Conservation (phyloP, 2,888 invertebrate species). For the Rotaria magnacalcarata region DNA sequence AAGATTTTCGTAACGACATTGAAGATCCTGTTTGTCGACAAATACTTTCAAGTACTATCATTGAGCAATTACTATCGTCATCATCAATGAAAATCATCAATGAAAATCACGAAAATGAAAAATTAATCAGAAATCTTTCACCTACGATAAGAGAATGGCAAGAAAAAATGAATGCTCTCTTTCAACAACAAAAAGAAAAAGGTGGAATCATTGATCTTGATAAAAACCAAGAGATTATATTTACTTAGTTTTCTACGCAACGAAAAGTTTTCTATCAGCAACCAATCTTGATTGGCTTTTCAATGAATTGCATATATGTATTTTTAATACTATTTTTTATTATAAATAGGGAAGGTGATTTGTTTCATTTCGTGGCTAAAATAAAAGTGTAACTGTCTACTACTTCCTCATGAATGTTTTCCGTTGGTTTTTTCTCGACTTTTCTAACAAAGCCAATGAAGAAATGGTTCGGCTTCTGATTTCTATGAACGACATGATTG, state of each 20-base stretch:
- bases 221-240: neutral
- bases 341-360: too few relatives aligned
- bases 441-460: too few relatives aligned
- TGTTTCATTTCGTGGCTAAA: too few relatives aligned
- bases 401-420: too few relatives aligned
- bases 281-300: too few relatives aligned
- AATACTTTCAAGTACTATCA: neutral
- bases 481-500: too few relatives aligned
- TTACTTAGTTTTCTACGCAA: neutral
- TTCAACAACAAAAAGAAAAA: neutral
- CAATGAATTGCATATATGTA: too few relatives aligned
- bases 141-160: neutral
- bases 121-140: neutral
- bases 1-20: constrained; percentile 13
- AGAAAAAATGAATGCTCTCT: neutral
- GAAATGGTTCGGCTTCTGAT: too few relatives aligned
- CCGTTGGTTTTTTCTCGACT: too few relatives aligned
- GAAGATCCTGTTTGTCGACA: constrained; percentile 36
- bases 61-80: neutral
- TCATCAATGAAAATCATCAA: neutral
- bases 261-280: too few relatives aligned
- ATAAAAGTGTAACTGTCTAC: too few relatives aligned
- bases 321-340: too few relatives aligned
- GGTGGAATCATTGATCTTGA: constrained; percentile 3
- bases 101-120: neutral